Base-by-base conservation (phyloP, 1,140 invertebrate species). In the Drosophila ironensis region DNA sequence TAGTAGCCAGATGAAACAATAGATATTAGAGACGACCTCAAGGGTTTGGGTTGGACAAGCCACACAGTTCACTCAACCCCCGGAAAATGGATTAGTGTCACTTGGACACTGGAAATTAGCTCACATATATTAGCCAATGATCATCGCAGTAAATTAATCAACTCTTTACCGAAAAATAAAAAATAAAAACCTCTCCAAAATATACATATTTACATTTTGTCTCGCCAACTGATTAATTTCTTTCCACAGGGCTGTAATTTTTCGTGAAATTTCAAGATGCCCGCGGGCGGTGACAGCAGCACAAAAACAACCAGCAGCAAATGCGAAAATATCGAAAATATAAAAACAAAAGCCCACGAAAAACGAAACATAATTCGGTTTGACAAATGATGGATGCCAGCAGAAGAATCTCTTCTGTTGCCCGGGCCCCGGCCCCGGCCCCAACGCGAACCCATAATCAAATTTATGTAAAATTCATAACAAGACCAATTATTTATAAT, bases 391-490 rank as follows among this genome's bases (percentile, higher is more conserved):
- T 67, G 48, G 61, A 56, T 46, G 48, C 35, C 33, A 9, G 37
- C 12, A n/a, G 20, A 44, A 67, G 63, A 68, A 68, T 68, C 28
- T 44, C 46, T 37, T 11, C 27, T 14, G 19, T 19, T 16, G 16
- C n/a, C n/a, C n/a, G n/a, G n/a, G n/a, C n/a, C n/a, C n/a, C n/a
- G n/a, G n/a, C n/a, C n/a, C n/a, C n/a, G n/a, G n/a, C n/a, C n/a
- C n/a, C n/a, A n/a, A n/a, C n/a, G n/a, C 24, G 27, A 59, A 25
- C 41, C 33, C 25, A 33, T 50, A 57, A 69, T 64, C 75, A 82
- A 68, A 81, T 68, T 82, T 81, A 81, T 81, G 76, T 81, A 82
- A 81, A 81, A 82, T 81, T 81, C 77, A 82, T 81, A 81, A 81
- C 72, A 81, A 81, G 76, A 63, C 51, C 76, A 81, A 81, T 81